Percentiles rank a stretch among this genome's conserved stretches.
Conservation (phyloP, 2,888 invertebrate species). For the Ophion ellenae region DNA sequence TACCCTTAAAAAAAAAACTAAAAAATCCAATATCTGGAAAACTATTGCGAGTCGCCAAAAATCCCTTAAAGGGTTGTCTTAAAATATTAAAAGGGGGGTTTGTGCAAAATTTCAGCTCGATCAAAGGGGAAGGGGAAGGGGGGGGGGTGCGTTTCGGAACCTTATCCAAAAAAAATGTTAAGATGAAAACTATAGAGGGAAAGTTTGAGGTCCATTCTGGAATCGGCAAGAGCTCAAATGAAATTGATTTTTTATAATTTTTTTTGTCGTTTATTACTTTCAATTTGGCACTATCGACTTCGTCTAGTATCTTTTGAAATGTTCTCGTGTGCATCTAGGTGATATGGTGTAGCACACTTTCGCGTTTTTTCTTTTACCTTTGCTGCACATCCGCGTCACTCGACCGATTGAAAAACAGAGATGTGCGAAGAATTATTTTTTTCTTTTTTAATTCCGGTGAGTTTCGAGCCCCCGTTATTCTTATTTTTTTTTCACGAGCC, state of each 20-base stretch:
- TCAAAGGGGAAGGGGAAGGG: too few relatives aligned
- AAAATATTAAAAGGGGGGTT: too few relatives aligned
- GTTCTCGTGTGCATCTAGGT: slow-evolving; percentile 54
- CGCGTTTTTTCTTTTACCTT: slow-evolving; percentile 5
- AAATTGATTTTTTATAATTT: slow-evolving; percentile 5
- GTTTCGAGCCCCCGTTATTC: slow-evolving; percentile 27
- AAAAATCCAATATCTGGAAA: too few relatives aligned
- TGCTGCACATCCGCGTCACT: slow-evolving; percentile 19
- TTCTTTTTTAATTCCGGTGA: slow-evolving; percentile 18
- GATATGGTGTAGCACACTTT: slow-evolving; percentile 65
- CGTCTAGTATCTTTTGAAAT: slow-evolving; percentile 41
- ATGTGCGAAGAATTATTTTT: slow-evolving; percentile 9
- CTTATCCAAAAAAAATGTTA: background rate
- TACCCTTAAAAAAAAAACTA: too few relatives aligned
- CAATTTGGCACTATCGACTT: slow-evolving; percentile 70
- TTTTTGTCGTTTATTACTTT: slow-evolving; percentile 55
- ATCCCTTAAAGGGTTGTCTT: too few relatives aligned
- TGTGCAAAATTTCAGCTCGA: too few relatives aligned
- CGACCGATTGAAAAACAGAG: slow-evolving; percentile 26
- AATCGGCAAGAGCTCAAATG: background rate
- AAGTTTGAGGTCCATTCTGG: background rate
- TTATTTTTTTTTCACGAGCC: slow-evolving; percentile 47
- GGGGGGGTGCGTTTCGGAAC: too few relatives aligned
- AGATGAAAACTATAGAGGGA: background rate
- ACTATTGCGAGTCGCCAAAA: too few relatives aligned